Evolutionary conservation across 1,140 invertebrate species (phyloP).

Genomic region (Leptinotarsa texana): DNA sequence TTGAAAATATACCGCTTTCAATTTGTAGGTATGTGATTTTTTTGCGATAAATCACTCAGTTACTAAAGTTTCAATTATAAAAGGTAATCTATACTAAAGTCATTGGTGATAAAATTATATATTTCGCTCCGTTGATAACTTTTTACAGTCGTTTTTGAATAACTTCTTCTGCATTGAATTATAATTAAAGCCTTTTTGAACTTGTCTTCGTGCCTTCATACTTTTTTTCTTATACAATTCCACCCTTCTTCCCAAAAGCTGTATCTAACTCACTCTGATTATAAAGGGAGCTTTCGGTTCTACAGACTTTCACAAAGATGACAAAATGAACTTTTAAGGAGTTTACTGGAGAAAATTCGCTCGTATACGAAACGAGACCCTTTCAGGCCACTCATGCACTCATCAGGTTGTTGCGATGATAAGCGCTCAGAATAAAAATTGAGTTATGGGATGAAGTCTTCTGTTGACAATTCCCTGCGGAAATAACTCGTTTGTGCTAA

Average conservation of each 20-base stretch:
- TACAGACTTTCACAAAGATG: neutral
- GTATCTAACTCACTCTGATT: neutral
- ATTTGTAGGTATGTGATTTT: no score
- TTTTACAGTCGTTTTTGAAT: no score
- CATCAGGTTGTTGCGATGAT: conserved; percentile 51
- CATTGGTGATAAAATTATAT: no score
- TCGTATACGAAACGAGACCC: neutral
- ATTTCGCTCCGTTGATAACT: no score
- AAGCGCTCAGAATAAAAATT: conserved; percentile 48
- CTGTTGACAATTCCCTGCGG: conserved; percentile 53
- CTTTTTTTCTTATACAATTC: no score
- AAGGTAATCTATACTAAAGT: no score
- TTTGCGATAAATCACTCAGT: no score
- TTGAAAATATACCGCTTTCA: no score
- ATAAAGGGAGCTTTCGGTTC: neutral
- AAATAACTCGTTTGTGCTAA: conserved; percentile 53
- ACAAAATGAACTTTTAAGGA: conserved; percentile 16
- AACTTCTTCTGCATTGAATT: no score
- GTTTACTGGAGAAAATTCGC: neutral
- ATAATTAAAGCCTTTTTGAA: no score
- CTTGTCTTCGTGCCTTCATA: no score
- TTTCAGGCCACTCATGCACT: conserved; percentile 23
- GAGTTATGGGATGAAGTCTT: conserved; percentile 52
- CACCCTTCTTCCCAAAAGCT: neutral
- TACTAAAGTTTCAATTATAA: no score